Percentiles rank a stretch among this genome's conserved stretches.
Evolutionary conservation across 2,888 invertebrate species (phyloP).

Genomic region (Ophioninae sp.): DNA sequence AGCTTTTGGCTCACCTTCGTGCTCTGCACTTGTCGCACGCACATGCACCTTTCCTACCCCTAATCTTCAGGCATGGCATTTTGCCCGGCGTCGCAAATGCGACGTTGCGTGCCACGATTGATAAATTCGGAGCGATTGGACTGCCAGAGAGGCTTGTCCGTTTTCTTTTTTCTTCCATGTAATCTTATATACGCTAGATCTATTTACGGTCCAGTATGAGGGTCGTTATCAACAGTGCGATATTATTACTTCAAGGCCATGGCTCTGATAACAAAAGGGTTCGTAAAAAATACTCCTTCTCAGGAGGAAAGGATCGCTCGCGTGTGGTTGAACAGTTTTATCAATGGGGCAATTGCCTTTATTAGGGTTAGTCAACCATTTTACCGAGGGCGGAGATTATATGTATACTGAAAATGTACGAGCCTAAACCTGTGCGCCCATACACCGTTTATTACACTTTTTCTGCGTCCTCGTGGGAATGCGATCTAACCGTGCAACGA

Average conservation of each 20-base stretch:
- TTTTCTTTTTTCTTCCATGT: slow-evolving; percentile 6
- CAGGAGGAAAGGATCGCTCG: too few relatives aligned
- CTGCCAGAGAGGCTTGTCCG: slow-evolving; percentile 57
- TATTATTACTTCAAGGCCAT: not conserved
- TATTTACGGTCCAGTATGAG: not conserved
- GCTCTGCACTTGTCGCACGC: slow-evolving; percentile 53
- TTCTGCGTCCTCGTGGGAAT: too few relatives aligned
- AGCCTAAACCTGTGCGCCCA: too few relatives aligned
- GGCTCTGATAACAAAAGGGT: too few relatives aligned
- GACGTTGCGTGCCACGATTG: slow-evolving; percentile 73
- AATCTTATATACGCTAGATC: not conserved
- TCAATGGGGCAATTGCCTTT: too few relatives aligned
- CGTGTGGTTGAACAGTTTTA: too few relatives aligned
- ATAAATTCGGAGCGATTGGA: slow-evolving; percentile 69
- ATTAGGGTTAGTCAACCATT: too few relatives aligned
- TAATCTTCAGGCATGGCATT: slow-evolving; percentile 63
- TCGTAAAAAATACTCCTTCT: too few relatives aligned
- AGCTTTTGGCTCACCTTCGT: slow-evolving; percentile 48
- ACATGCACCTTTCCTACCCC: not conserved
- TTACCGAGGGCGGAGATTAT: too few relatives aligned
- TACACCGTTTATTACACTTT: too few relatives aligned
- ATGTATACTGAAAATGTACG: too few relatives aligned
- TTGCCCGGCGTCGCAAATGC: slow-evolving; percentile 68
- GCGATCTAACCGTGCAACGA: too few relatives aligned
- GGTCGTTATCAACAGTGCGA: not conserved